These are phyloP conservation scores for Oscheius onirici DNA, from an alignment of 2,888 invertebrate species.

Conservation along the genomic window DNA sequence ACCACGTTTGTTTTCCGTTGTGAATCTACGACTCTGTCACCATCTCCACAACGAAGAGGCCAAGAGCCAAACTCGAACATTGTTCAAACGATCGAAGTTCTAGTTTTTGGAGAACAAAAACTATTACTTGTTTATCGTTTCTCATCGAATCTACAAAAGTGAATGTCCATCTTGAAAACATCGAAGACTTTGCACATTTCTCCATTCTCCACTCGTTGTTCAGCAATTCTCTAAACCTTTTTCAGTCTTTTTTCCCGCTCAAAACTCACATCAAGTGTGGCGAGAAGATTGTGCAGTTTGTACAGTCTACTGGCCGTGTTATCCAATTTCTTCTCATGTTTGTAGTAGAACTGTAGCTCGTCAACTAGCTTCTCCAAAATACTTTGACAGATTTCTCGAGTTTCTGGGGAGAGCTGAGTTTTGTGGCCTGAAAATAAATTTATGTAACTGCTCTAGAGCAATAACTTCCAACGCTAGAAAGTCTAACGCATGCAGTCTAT, in stretches of 20 bases:
- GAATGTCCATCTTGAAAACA: conserved; percentile 1
- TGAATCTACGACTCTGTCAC: too few species aligned
- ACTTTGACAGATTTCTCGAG: background rate
- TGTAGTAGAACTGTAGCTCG: conserved; percentile 9
- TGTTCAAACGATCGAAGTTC: too few species aligned
- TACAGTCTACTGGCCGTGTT: background rate
- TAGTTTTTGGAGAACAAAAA: too few species aligned
- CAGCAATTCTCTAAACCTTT: background rate
- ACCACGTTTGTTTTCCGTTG: too few species aligned
- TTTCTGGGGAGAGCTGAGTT: background rate
- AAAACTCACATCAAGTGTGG: conserved; percentile 3
- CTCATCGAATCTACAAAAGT: background rate
- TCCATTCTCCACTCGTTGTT: background rate
- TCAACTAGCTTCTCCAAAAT: background rate
- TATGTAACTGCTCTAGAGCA: too few species aligned
- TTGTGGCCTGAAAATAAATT: background rate
- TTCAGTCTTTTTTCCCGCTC: background rate
- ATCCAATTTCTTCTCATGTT: background rate
- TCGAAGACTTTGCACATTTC: background rate
- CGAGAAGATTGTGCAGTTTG: background rate
- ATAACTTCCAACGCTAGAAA: too few species aligned
- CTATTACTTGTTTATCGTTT: too few species aligned
- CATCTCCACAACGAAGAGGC: too few species aligned
- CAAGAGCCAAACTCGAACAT: too few species aligned
- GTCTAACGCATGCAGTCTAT: too few species aligned